Conservation (phyloP, 2,888 invertebrate species). For the Allygus modestus region DNA sequence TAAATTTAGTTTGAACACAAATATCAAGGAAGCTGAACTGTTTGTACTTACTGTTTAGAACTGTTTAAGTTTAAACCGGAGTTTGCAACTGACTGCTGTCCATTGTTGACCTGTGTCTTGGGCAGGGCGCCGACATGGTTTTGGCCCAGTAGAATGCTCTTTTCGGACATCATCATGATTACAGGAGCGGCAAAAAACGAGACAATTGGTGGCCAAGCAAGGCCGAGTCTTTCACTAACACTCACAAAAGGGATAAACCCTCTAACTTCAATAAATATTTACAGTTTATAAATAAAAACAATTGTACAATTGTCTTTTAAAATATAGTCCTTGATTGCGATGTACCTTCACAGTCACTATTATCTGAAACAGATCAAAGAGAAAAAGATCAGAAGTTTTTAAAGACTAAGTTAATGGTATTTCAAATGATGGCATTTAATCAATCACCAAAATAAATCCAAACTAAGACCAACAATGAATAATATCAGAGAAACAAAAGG, state of each 20-base stretch:
- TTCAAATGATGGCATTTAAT: no score
- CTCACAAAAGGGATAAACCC: slow-evolving; percentile 25
- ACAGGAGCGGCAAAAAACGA: background rate
- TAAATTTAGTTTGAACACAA: no score
- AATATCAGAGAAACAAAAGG: no score
- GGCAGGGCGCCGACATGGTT: slow-evolving; percentile 45
- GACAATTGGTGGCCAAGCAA: slow-evolving; percentile 1
- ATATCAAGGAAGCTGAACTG: no score
- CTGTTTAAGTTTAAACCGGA: background rate
- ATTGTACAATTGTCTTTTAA: slow-evolving; percentile 34
- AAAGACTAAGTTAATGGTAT: no score
- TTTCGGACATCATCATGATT: slow-evolving; percentile 38
- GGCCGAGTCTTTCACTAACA: slow-evolving; percentile 54
- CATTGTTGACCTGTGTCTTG: slow-evolving; percentile 48
- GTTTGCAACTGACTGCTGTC: slow-evolving; percentile 28
- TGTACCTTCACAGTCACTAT: background rate
- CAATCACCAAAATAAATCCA: no score
- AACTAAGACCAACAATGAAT: no score
- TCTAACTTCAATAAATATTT: slow-evolving; percentile 50
- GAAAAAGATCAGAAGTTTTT: background rate
- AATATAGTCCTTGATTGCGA: slow-evolving; percentile 42
- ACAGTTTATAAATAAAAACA: slow-evolving; percentile 51
- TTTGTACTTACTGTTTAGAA: slow-evolving; percentile 38
- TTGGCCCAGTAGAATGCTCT: slow-evolving; percentile 40
- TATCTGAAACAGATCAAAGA: slow-evolving; percentile 16